Conservation (phyloP, 2,888 invertebrate species). For the Scaptomyza parva region DNA sequence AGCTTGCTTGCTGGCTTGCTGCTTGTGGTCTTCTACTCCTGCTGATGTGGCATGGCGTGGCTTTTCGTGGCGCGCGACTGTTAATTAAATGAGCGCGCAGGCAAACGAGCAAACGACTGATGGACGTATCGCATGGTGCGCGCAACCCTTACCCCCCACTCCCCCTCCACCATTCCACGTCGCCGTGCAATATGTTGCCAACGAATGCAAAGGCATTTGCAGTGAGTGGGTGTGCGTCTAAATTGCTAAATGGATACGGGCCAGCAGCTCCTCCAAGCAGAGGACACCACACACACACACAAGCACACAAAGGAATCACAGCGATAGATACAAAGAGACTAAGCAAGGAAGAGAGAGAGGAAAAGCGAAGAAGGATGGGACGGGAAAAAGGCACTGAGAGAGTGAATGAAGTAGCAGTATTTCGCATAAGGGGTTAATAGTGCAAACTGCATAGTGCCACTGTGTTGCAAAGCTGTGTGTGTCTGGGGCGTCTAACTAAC, state of each 20-base stretch:
- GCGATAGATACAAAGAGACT: slow-evolving; percentile 1
- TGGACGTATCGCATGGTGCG: slow-evolving; percentile 72
- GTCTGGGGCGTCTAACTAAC: slow-evolving; percentile 64
- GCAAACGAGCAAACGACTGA: slow-evolving; percentile 83
- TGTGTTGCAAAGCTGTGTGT: slow-evolving; percentile 60
- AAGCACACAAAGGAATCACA: slow-evolving; percentile 17
- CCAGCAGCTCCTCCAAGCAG: slow-evolving; percentile 35
- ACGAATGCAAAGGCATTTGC: slow-evolving; percentile 35
- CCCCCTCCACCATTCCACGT: too few species aligned
- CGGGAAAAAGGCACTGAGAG: not conserved
- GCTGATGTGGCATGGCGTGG: slow-evolving; percentile 9
- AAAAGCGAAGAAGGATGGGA: too few species aligned
- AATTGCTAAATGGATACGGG: slow-evolving; percentile 81
- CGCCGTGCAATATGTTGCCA: too few species aligned
- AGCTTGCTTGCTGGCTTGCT: too few species aligned
- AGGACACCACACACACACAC: slow-evolving; percentile 60
- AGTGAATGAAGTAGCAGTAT: slow-evolving; percentile 16
- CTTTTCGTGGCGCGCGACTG: slow-evolving; percentile 80
- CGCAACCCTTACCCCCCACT: not conserved
- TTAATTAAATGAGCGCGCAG: slow-evolving; percentile 83
- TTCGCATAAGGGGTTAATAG: slow-evolving; percentile 76
- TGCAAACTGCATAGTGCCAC: slow-evolving; percentile 76
- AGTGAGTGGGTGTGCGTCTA: slow-evolving; percentile 81
- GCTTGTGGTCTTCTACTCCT: slow-evolving; percentile 10
- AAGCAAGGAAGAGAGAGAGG: not conserved